Evolutionary conservation across 2,888 invertebrate species (phyloP), one percentile per base, ranked within the genome.

Genomic region (Rugalucina vietnamica): DNA sequence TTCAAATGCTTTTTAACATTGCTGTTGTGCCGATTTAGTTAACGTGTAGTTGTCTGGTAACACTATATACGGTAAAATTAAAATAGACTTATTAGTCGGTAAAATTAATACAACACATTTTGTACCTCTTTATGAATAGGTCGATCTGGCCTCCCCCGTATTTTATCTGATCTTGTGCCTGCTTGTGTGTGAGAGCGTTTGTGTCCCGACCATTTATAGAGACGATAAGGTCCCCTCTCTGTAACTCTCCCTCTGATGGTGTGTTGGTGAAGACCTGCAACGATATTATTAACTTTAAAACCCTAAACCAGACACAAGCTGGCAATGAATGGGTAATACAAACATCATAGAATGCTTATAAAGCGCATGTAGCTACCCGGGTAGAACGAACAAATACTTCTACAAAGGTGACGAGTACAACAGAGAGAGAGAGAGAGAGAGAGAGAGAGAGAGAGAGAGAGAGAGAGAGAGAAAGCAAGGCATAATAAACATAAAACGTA

Each of bases 191-290:
- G 93, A 98, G 96, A 94, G 97, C 97, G 85, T 97, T 96, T 71
- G 97, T 97, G 95, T 98, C 98, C 95, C 97, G 97, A 94, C 97
- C 98, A 94, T 97, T 97, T 92, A 99, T 97, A 96, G 98, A 97
- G 91, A 97, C 96, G 93, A 99, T 97, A 93, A 98, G 96, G 96
- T 99, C 99, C 90, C 98, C 98, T 89, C 98, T 96, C 91, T 97
- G 96, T 90, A 99, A 96, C 92, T 97, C 97, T 76, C 97, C 97
- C 92, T 97, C 97, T n/a, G 97, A 97, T 1, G 98, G 98, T 87
- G 97, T 97, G 88, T 97, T 97, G 81, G 97, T 96, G 93, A 97
- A 97, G 94, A 98, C 98, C 98, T 99, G 96, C 32, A 65, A 65
- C 3, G 34, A 12, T 43, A 18, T 43, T 8, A 43, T 12, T 8